Evolutionary conservation across 2,888 invertebrate genomes (phyloP), one percentile per base, ranked within the genome.

Genomic region (Scaptomyza tumidula): DNA sequence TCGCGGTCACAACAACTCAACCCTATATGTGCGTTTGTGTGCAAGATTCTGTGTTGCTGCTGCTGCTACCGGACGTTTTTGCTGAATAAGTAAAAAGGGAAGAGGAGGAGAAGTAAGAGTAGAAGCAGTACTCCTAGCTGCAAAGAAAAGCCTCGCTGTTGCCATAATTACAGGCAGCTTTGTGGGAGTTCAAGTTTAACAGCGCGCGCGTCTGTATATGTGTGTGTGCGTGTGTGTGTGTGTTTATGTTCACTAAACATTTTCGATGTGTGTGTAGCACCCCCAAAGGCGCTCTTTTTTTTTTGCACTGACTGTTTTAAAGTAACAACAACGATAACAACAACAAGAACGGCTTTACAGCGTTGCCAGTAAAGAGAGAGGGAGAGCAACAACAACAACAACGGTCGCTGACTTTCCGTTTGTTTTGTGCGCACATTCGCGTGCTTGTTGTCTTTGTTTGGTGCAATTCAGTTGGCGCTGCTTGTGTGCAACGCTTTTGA

Each of bases 161-260:
- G 76, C 73, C 80, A 77, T 81, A 86, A 86, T 82, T 82, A 86
- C 85, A 54, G 69, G 75, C 78, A 73, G 73, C 83, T 83, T 83
- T 73, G 83, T 83, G 83, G 87, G 83, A 83, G 87, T 83, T 87
- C 87, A 80, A 80, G 87, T 82, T 85, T 80, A 71, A 60, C 64
- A 67, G 64, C 35, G 80, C 68, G 78, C 64, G 72, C 61, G 43
- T 61, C 31, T 63, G 39, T 57, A 19, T n/a, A 37, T 59, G 50
- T 59, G 50, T 45, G 43, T 45, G 39, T 58, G 24, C 3, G 1
- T 24, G 24, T 5, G 24, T 45, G 39, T 58, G 48, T 63, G 55
- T 55, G 29, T 49, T 44, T 52, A 57, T 37, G 37, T 52, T 50
- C 31, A 49, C 39, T 57, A 41, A 37, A 31, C 37, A 50, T 19